phyloP scores from a whole-genome alignment of 2,797 vertebrate species.

The Trachops cirrhosus region DNA sequence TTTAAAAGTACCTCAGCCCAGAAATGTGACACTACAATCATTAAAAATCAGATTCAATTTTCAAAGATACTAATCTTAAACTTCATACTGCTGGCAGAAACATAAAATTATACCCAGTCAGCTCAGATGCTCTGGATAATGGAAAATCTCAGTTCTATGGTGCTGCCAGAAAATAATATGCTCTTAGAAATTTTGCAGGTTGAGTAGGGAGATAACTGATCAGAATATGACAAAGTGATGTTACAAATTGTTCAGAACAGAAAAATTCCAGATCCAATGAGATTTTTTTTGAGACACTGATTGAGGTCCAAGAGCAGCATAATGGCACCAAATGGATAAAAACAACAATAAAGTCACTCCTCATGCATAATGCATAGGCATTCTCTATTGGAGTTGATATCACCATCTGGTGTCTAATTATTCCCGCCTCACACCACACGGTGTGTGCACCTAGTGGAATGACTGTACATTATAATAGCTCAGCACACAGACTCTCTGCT shows the following conservation, averaged over 20 bases:
- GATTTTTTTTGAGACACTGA: conserved; percentile 73
- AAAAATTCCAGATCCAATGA: conserved; percentile 75
- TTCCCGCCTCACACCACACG: conserved; percentile 82
- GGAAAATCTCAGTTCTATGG: conserved; percentile 74
- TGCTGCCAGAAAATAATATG: conserved; percentile 79
- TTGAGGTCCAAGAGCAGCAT: conserved; percentile 82
- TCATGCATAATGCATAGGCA: conserved; percentile 84
- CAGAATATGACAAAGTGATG: conserved; percentile 78
- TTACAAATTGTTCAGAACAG: conserved; percentile 79
- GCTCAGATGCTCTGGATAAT: conserved; percentile 71
- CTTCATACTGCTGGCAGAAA: conserved; percentile 81
- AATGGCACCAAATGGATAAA: conserved; percentile 83
- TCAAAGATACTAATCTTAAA: conserved; percentile 84
- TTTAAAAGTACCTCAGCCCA: conserved; percentile 83
- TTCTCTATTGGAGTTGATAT: conserved; percentile 81
- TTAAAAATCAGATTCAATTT: conserved; percentile 86
- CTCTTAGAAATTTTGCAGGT: conserved; percentile 80
- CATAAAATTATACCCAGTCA: conserved; percentile 81
- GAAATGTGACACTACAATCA: conserved; percentile 83
- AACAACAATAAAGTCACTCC: conserved; percentile 82
- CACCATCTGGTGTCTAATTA: conserved; percentile 88
- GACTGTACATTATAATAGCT: conserved; percentile 80
- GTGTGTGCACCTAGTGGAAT: conserved; percentile 83
- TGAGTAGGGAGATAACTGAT: conserved; percentile 76
- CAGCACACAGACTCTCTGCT: conserved; percentile 74